These are phyloP conservation scores for Oophaga sylvatica DNA, from an alignment of 2,797 vertebrate genomes.

Conservation along the genomic window DNA sequence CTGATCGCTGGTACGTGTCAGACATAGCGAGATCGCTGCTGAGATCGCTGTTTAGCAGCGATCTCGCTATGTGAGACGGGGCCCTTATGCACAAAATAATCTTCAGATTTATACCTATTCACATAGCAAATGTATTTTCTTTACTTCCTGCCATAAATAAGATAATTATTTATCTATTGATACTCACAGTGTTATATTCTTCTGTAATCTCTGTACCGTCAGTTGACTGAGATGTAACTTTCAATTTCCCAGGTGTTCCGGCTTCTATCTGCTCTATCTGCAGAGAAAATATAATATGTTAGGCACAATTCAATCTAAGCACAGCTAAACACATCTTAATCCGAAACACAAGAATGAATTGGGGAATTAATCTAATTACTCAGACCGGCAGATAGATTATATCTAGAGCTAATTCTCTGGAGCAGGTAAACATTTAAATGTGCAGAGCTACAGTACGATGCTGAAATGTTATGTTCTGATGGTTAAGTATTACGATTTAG, in stretches of 20 bases:
- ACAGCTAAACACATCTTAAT: conserved; percentile 6
- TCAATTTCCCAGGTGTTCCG: conserved; percentile 72
- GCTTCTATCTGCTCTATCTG: conserved; percentile 78
- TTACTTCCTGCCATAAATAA: background rate
- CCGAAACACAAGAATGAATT: background rate
- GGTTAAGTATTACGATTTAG: background rate
- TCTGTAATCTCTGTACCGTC: conserved; percentile 65
- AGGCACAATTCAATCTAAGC: conserved; percentile 11
- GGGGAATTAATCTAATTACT: background rate
- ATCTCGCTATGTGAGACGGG: no score
- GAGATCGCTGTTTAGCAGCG: no score
- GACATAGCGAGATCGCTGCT: no score
- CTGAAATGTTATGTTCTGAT: background rate
- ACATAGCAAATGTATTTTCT: background rate
- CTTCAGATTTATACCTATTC: background rate
- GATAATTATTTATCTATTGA: background rate
- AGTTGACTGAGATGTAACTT: conserved; percentile 73
- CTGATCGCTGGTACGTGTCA: no score
- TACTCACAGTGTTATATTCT: conserved; percentile 82
- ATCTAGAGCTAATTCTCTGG: conserved; percentile 7
- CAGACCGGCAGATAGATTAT: background rate
- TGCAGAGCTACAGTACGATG: background rate
- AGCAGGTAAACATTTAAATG: background rate
- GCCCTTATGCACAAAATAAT: background rate
- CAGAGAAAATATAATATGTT: conserved; percentile 36